Percentiles rank a stretch among this genome's conserved stretches.
Conservation (phyloP, 2,888 invertebrate species). For the Sicus ferrugineus region DNA sequence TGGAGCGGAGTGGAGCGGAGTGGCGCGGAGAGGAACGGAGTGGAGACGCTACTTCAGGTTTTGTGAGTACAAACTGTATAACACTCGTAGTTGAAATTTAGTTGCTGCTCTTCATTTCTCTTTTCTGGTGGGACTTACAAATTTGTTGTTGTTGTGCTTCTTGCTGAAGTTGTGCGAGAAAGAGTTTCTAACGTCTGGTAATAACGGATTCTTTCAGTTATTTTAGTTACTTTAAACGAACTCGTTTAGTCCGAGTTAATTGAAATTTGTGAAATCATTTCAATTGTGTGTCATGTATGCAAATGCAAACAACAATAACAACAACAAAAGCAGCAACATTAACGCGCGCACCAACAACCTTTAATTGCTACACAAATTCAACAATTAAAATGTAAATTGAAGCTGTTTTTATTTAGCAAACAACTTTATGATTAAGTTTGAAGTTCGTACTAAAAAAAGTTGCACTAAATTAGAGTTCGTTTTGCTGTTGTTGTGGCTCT, state of each 20-base stretch:
- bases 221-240: not conserved
- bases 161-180: not conserved
- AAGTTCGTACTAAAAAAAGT: not conserved
- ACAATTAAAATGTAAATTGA: conserved; percentile 17
- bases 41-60: too few relatives aligned
- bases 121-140: not conserved
- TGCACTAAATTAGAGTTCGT: conserved; percentile 13
- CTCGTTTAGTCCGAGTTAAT: not conserved
- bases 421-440: not conserved
- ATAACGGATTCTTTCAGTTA: not conserved
- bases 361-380: not conserved
- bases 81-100: too few relatives aligned
- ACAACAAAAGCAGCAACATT: not conserved
- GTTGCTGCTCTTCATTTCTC: not conserved
- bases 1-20: too few relatives aligned
- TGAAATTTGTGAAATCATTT: not conserved
- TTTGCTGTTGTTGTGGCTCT: not conserved
- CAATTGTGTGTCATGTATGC: not conserved
- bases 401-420: conserved; percentile 9
- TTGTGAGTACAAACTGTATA: too few relatives aligned
- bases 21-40: too few relatives aligned
- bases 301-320: not conserved
- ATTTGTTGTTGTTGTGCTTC: not conserved
- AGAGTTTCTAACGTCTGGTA: not conserved
- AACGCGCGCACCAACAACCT: too few relatives aligned